Base-by-base conservation (phyloP, 2,113 vertebrate species). In the Capreolus pygargus region DNA sequence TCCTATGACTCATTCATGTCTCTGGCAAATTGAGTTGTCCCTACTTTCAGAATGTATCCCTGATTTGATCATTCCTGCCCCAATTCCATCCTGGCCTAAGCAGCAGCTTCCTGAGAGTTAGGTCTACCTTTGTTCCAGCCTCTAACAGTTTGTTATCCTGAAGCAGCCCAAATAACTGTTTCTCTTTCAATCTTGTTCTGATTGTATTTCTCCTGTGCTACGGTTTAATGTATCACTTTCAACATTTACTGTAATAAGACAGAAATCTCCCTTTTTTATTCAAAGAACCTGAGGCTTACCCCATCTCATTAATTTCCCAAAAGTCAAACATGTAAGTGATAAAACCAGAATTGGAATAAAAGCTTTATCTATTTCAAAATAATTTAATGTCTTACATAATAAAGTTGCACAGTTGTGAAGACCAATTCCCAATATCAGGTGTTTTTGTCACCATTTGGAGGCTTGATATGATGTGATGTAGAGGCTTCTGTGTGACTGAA, bases 161-260 rank as follows among this genome's bases (percentile, higher is more conserved):
- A 47, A 78, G 27, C 3, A 28, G 13, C 13, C 0, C 0, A 78
- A 28, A 17, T 3, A 3, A 16, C 47, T 25, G 2, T n/a, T 33
- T n/a, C 7, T 64, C 13, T 28, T 47, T 27, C 12, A 28, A 2
- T 78, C 39, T 45, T 78, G 25, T 8, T 78, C 25, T 78, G 74
- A 30, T 45, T 3, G 1, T 45, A 78, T 17, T 7, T 23, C 7
- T 9, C 3, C 25, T 9, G 6, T 28, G 39, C 14, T 78, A 45
- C 25, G 28, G 23, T 16, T 17, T 28, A 78, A 78, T 78, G 27
- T 78, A 78, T 78, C 43, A 78, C 23, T 45, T 47, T 78, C 7
- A 78, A 28, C 36, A 78, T 78, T 78, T 45, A 78, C 13, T 7
- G 13, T 78, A 78, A 78, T 43, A 78, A 28, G 25, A 78, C 23